Evolutionary conservation across 2,888 invertebrate genomes (phyloP).

Genomic region (Trichopria drosophilae): DNA sequence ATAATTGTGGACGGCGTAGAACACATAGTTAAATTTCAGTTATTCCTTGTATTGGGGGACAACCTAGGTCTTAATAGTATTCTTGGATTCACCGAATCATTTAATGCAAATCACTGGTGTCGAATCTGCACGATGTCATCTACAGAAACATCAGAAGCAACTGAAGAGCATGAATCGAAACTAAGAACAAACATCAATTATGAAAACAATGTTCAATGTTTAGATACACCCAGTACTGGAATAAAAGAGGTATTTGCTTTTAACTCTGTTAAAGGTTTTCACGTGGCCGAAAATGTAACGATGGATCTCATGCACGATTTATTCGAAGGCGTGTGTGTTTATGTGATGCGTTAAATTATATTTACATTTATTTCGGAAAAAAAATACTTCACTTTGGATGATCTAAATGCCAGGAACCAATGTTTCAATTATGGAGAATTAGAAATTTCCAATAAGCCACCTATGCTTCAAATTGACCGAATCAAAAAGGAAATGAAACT

Average conservation of each 20-base stretch:
- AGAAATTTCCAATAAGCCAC: conserved; percentile 16
- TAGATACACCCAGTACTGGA: conserved; percentile 1
- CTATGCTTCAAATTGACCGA: conserved; percentile 1
- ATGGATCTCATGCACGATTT: conserved; percentile 25
- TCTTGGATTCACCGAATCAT: conserved; percentile 14
- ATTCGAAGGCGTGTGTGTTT: conserved; percentile 22
- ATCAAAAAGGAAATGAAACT: conserved; percentile 18
- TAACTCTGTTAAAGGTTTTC: conserved; percentile 11
- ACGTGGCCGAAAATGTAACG: conserved; percentile 19
- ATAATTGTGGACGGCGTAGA: conserved; percentile 3
- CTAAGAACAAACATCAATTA: conserved; percentile 17
- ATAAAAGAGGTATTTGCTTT: conserved; percentile 18
- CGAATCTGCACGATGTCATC: conserved; percentile 14
- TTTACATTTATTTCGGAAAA: conserved; percentile 14
- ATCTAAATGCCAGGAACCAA: conserved; percentile 11
- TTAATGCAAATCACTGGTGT: conserved; percentile 16
- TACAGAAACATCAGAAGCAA: background rate
- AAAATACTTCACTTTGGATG: conserved; percentile 15
- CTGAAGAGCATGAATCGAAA: conserved; percentile 13
- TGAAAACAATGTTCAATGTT: conserved; percentile 7
- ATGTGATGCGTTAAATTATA: conserved; percentile 12
- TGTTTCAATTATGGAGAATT: conserved; percentile 15
- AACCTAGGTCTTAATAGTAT: conserved; percentile 19
- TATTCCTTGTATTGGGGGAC: conserved; percentile 13
- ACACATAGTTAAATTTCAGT: conserved; percentile 10